phyloP scores from a whole-genome alignment of 2,113 vertebrate species.

The Etia nguti region DNA sequence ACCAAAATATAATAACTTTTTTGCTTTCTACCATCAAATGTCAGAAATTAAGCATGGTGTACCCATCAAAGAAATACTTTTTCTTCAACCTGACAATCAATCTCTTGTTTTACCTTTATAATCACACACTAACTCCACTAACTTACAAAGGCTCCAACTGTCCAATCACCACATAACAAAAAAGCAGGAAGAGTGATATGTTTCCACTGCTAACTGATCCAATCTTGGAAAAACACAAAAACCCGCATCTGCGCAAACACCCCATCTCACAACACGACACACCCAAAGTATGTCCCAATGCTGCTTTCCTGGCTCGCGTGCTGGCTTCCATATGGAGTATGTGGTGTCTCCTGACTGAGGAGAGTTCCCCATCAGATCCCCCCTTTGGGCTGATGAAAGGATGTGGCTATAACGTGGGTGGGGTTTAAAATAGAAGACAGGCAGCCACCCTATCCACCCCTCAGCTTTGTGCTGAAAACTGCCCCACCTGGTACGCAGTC shows the following conservation, averaged over 20 bases:
- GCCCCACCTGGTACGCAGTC: not conserved
- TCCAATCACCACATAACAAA: not conserved
- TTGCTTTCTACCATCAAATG: not conserved
- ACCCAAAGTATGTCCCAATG: slow-evolving; percentile 16
- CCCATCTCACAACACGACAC: slow-evolving; percentile 20
- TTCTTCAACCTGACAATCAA: not conserved
- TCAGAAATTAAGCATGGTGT: not conserved
- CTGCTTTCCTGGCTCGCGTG: not conserved
- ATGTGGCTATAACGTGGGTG: slow-evolving; percentile 17
- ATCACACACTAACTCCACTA: not conserved
- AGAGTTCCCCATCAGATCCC: slow-evolving; percentile 14
- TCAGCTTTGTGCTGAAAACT: not conserved
- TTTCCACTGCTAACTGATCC: not conserved
- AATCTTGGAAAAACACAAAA: slow-evolving; percentile 1
- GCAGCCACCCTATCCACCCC: not conserved
- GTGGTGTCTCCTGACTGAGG: not conserved
- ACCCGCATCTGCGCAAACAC: not conserved
- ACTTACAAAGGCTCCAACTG: not conserved
- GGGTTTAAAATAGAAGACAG: slow-evolving; percentile 15
- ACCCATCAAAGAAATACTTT: not conserved
- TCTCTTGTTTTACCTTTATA: not conserved
- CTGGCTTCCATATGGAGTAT: not conserved
- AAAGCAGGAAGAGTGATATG: not conserved
- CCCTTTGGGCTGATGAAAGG: not conserved
- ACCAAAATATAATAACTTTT: not conserved